phyloP scores from a whole-genome alignment of 2,888 invertebrate species.

The Platycnemis pennipes region DNA sequence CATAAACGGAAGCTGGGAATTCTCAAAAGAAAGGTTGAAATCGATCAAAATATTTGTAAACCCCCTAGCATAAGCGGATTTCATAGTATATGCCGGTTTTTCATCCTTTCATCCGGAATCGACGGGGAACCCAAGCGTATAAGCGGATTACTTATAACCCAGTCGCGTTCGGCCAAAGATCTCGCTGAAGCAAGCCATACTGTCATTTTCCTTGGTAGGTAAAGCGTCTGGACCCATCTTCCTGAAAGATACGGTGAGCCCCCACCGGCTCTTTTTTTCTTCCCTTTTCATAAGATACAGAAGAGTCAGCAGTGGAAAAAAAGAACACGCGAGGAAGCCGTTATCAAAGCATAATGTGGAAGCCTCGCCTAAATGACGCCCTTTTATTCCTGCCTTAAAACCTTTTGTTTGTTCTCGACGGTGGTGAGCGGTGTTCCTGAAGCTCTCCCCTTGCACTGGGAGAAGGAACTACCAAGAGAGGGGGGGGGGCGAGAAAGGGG shows the following conservation, averaged over 20 bases:
- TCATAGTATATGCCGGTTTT: no score
- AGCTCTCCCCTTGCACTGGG: background rate
- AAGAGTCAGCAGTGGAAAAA: background rate
- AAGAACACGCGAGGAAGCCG: background rate
- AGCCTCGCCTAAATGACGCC: background rate
- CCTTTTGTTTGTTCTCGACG: background rate
- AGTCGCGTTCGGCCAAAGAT: background rate
- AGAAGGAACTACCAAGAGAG: background rate
- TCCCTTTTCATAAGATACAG: background rate
- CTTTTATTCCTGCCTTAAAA: background rate
- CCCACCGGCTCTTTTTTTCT: no score
- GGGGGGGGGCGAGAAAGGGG: background rate
- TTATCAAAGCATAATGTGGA: conserved; percentile 1
- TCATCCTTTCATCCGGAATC: background rate
- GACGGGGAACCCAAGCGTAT: background rate
- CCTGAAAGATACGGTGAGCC: background rate
- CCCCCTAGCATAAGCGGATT: no score
- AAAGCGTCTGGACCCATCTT: background rate
- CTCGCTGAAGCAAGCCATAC: background rate
- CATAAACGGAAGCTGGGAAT: no score
- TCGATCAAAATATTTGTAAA: no score
- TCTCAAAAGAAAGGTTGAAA: no score
- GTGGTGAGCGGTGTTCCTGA: background rate
- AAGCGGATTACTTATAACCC: background rate
- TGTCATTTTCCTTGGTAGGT: background rate